phyloP scores from a whole-genome alignment of 2,797 vertebrate genomes.

The Anguilla pacifica region DNA sequence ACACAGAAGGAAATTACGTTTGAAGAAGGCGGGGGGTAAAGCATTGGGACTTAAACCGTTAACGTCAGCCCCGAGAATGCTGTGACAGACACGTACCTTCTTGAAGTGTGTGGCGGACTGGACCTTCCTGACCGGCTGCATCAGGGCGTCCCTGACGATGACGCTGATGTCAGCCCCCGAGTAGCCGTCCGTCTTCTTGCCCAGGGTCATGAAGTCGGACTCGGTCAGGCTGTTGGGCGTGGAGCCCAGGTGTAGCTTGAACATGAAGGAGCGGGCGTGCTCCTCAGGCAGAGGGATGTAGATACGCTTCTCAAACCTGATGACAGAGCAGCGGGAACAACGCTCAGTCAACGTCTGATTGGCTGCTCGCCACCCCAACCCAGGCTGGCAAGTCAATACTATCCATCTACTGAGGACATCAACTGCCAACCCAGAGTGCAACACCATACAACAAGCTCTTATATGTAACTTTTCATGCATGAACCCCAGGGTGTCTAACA shows the following conservation, averaged over 20 bases:
- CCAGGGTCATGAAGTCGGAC: constrained; percentile 82
- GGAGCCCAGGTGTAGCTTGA: constrained; percentile 88
- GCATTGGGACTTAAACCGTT: not conserved
- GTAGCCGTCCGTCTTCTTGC: constrained; percentile 87
- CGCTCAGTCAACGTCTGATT: not conserved
- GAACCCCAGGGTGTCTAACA: too few species aligned
- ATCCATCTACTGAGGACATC: not conserved
- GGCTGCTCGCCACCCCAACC: not conserved
- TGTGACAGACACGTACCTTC: constrained; percentile 68
- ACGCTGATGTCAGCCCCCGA: constrained; percentile 94
- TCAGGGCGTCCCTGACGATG: constrained; percentile 94
- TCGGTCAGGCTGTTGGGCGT: constrained; percentile 83
- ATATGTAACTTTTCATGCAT: not conserved
- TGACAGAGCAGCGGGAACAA: constrained; percentile 3
- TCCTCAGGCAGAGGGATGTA: constrained; percentile 97
- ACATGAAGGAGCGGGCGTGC: constrained; percentile 91
- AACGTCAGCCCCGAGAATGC: not conserved
- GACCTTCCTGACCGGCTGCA: constrained; percentile 97
- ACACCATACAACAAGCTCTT: not conserved
- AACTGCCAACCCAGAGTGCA: not conserved
- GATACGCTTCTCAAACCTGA: constrained; percentile 97
- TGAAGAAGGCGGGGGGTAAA: not conserved
- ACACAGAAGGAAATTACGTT: not conserved
- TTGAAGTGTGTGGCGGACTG: constrained; percentile 98
- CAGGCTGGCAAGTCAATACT: not conserved